Evolutionary conservation across 1,140 invertebrate species (phyloP), one percentile per base, ranked within the genome.

Genomic region (Phymorhynchus buccinoides): DNA sequence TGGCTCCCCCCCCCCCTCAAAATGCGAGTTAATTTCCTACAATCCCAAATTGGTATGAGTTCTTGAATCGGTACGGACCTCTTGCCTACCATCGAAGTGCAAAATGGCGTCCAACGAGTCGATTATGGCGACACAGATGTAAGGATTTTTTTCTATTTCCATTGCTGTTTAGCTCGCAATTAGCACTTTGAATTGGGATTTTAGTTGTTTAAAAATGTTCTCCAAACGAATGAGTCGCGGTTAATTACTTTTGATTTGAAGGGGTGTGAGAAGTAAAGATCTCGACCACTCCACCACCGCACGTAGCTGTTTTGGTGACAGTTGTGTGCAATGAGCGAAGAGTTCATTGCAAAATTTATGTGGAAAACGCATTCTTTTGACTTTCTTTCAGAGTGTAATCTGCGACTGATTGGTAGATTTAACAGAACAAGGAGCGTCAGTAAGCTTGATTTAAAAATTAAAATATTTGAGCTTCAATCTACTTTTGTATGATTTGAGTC

Each of bases 61-160:
- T 75, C 73, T 27, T 39, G 22, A 75, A 75, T 39, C 27, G 73
- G 73, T 41, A 75, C 37, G 1, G 37, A 37, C 73, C 73, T 3
- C 37, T 27, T 27, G 9, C 73, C 16, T 12, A 37, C 16, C 32
- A 75, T 75, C 27, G 73, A 75, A 37, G 18, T 9, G 6, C 73
- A 75, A 75, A 41, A 75, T 75, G 73, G 73, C 73, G 73, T 75
- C 73, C 37, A 75, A 75, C 73, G 73, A 75, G 73, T 75, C 73
- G 73, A 39, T 75, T 16, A 75, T 75, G 73, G 73, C 73, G 73
- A 75, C 73, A 41, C 73, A 75, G 73, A 75, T 75, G 73, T 75
- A 75, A 75, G 73, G 1, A 2, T 41, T 75, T 75, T 3, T 22
- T 27, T 3, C 73, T 27, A 1, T 75, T 41, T 75, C 9, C 42